Conservation (phyloP, 2,113 vertebrate genomes). For the Symphodus melops region DNA sequence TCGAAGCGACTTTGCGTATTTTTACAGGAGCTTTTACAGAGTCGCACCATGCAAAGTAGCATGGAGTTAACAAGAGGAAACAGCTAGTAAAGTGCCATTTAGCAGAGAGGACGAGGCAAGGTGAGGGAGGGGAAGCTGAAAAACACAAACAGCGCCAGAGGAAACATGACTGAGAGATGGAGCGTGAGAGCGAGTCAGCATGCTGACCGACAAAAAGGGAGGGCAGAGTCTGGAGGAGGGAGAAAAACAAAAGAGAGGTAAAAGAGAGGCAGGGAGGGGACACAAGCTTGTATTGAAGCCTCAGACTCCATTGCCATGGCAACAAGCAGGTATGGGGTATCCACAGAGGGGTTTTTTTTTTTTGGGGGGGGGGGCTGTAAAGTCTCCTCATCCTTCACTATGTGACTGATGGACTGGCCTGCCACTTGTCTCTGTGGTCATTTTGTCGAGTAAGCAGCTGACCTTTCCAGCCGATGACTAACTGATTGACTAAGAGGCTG, state of each 20-base stretch:
- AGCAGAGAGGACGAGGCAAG: slow-evolving; percentile 68
- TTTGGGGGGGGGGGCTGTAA: slow-evolving; percentile 32
- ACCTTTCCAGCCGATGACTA: slow-evolving; percentile 69
- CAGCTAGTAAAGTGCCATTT: slow-evolving; percentile 72
- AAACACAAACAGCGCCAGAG: slow-evolving; percentile 52
- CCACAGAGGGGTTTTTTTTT: slow-evolving; percentile 57
- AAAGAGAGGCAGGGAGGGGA: slow-evolving; percentile 46
- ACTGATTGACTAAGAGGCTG: slow-evolving; percentile 66
- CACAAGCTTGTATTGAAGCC: slow-evolving; percentile 72
- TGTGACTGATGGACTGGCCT: slow-evolving; percentile 56
- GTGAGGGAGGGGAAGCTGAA: slow-evolving; percentile 55
- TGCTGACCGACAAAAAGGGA: slow-evolving; percentile 42
- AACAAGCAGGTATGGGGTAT: slow-evolving; percentile 75
- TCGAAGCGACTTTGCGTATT: slow-evolving; percentile 43
- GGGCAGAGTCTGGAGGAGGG: slow-evolving; percentile 55
- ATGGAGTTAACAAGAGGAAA: slow-evolving; percentile 68
- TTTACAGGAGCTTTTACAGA: slow-evolving; percentile 75
- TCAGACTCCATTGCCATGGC: slow-evolving; percentile 71
- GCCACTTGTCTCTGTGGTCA: slow-evolving; percentile 47
- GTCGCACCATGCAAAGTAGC: slow-evolving; percentile 66
- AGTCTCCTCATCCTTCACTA: slow-evolving; percentile 43
- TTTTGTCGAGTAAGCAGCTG: slow-evolving; percentile 67
- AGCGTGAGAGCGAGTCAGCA: slow-evolving; percentile 48
- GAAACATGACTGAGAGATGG: slow-evolving; percentile 60
- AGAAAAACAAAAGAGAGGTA: slow-evolving; percentile 48